Evolutionary conservation across 2,113 vertebrate species (phyloP).

Genomic region (Pomatorhinus ruficollis): DNA sequence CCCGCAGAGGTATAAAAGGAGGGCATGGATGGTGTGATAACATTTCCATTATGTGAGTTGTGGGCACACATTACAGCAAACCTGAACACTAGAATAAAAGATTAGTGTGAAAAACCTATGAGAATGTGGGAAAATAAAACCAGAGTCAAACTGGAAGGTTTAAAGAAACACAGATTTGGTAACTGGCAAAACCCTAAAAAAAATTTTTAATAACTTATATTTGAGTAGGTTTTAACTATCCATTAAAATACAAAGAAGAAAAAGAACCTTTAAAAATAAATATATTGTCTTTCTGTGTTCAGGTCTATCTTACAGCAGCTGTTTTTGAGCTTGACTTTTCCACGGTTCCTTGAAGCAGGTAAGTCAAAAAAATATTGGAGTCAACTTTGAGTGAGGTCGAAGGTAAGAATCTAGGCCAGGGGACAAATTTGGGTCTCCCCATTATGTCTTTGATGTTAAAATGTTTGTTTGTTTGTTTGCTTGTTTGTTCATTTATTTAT

Average conservation of each 20-base stretch:
- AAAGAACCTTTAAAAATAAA: background rate
- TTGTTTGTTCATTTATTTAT: background rate
- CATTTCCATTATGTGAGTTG: background rate
- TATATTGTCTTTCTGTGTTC: constrained; percentile 34
- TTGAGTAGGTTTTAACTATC: background rate
- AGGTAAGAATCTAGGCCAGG: constrained; percentile 1
- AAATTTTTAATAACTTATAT: background rate
- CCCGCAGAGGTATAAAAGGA: background rate
- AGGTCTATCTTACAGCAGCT: constrained; percentile 96
- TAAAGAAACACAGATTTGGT: background rate
- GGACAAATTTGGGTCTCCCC: background rate
- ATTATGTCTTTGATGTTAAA: background rate
- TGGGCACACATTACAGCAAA: background rate
- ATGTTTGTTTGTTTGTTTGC: background rate
- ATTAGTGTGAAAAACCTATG: background rate
- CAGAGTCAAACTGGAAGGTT: background rate
- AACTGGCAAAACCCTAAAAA: background rate
- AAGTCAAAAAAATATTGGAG: constrained; percentile 53
- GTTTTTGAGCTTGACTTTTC: constrained; percentile 87
- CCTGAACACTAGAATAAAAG: background rate
- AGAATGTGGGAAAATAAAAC: background rate
- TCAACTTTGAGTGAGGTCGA: constrained; percentile 26
- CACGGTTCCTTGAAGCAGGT: constrained; percentile 89
- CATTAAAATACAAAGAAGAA: background rate
- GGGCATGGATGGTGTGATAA: background rate